Evolutionary conservation across 2,113 vertebrate species (phyloP), one percentile per base, ranked within the genome.

Genomic region (Glareola pratincola): DNA sequence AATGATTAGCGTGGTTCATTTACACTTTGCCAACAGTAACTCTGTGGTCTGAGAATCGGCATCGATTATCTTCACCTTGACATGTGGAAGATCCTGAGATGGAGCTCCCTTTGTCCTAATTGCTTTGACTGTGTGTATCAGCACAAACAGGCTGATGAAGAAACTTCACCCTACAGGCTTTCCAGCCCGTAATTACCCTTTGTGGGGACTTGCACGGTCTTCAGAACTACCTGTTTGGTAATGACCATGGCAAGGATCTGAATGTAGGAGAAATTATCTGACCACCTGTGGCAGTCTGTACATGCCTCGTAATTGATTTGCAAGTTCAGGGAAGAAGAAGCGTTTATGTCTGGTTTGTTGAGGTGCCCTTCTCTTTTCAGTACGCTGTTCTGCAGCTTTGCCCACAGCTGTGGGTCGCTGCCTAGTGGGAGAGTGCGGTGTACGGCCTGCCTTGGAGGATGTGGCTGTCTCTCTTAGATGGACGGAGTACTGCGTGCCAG

Each of bases 1-100:
- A 93, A 78, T 89, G 36, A 90, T 91, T 92, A 93, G 57, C 12
- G 4, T 90, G 67, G 50, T 69, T 96, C 77, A 80, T 95, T 96
- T 96, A 71, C 95, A 93, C 92, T 97, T 97, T 87, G 88, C 94
- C 93, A 96, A 59, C 88, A 92, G 88, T 92, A 76, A 92, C 94
- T 88, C 82, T 91, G 80, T 68, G 76, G 85, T 94, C 76, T 79
- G 89, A 93, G 93, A 81, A 41, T 72, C 94, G 83, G 24, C 91
- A 96, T 96, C 1, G 50, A 94, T 96, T 96, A 85, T 63, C 62
- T 90, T 96, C 93, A 88, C 78, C 86, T 92, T 86, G 90, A 92
- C 41, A 56, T 86, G 72, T 76, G 74, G 92, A 95, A 93, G 89
- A 92, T 92, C 87, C 75, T 87, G 85, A 76, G 62, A 72, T 87